phyloP scores from a whole-genome alignment of 2,888 invertebrate genomes.

The Phorcus lineatus region DNA sequence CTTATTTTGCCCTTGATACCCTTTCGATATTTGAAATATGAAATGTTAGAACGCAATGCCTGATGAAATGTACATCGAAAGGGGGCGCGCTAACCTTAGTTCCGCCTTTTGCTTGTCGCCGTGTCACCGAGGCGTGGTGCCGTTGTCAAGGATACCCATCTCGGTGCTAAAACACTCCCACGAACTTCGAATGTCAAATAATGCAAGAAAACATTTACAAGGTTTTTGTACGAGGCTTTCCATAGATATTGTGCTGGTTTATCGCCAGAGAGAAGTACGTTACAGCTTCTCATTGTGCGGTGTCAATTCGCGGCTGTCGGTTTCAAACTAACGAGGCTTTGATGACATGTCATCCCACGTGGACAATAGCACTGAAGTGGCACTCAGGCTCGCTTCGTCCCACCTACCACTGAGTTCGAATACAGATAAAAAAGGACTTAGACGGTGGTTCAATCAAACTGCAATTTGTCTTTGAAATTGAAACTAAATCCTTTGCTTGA shows the following conservation, averaged over 20 bases:
- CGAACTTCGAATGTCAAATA: constrained; percentile 2
- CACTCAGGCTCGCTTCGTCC: neutral
- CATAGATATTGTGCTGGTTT: neutral
- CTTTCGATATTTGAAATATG: neutral
- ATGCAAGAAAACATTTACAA: constrained; percentile 12
- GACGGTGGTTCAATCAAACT: neutral
- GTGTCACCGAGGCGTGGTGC: neutral
- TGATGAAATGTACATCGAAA: neutral
- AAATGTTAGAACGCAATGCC: too few relatives aligned
- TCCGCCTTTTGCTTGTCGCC: constrained; percentile 7
- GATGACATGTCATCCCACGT: neutral
- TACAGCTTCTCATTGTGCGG: neutral
- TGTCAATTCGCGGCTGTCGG: neutral
- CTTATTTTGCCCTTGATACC: neutral
- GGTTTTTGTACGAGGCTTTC: constrained; percentile 1
- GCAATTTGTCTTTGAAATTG: constrained; percentile 10
- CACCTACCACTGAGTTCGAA: constrained; percentile 13
- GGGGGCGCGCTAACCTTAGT: constrained; percentile 19
- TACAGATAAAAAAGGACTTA: neutral
- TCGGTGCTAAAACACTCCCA: neutral
- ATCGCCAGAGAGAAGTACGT: neutral
- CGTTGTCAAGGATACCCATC: neutral
- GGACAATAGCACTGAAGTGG: neutral
- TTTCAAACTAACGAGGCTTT: neutral
- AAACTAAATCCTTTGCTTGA: constrained; percentile 21